Base-by-base conservation (phyloP, 2,797 vertebrate genomes). In the Xenopus petersii region DNA sequence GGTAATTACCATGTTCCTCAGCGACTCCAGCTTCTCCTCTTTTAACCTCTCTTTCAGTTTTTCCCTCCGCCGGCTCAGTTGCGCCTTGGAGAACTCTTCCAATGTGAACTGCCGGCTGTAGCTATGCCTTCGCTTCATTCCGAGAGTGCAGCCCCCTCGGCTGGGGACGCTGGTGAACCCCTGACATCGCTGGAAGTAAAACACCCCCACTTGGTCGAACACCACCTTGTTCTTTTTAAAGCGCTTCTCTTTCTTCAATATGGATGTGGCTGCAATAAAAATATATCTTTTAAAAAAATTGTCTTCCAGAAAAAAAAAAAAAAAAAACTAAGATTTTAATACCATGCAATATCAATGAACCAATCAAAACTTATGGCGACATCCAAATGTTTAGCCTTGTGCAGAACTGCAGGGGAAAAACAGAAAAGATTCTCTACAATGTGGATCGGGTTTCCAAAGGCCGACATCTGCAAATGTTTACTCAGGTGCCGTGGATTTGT, bases 131-230 rank as follows among this genome's bases (percentile, higher is more conserved):
- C 90, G 89, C 79, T 92, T 87, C 98, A 99, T 99, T 24, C 98
- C 98, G 74, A 99, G 87, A 13, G 95, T 96, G 72, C 96, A 98
- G 72, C 97, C 98, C 0, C 98, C 97, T 0, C 94, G 91, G 84
- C 98, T 97, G 55, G 97, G 96, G 85, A 99, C 96, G 0, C 96
- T 96, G 66, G 95, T 98, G 90, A 98, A 99, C 63, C 98, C 98
- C 86, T 99, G 98, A 88, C 98, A 98, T 79, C 96, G 93, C 0
- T 93, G 93, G 85, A 99, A 99, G 91, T 96, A 98, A 90, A 95
- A 99, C 81, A 98, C 97, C 0, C 93, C 95, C 85, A 98, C 94
- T 84, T 93, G 93, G 84, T 95, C 91, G 21, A 99, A 99, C 72
- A 93, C 90, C 61, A 99, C 95, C 0, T 89, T 94, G 80, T 93